A percentile compares a stretch with the other conserved stretches of the same genome.
Evolutionary conservation across 2,113 vertebrate species (phyloP).

Genomic region (Mus musculus): DNA sequence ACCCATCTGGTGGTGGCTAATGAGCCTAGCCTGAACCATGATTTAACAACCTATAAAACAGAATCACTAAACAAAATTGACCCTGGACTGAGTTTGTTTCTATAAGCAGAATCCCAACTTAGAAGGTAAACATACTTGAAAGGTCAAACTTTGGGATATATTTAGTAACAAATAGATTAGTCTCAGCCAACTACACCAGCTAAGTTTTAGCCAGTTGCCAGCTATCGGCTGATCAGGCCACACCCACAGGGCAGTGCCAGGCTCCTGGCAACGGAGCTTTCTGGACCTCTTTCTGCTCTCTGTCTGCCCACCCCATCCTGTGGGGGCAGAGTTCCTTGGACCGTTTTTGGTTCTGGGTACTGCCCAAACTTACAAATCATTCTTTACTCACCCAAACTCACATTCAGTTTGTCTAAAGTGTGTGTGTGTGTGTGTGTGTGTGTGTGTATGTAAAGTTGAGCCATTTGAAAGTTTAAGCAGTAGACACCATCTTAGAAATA

Average conservation of each 20-base stretch:
- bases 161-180: neutral
- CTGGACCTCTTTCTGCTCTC: neutral
- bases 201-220: neutral
- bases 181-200: neutral
- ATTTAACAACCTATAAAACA: neutral
- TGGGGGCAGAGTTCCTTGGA: neutral
- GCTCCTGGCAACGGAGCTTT: neutral
- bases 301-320: neutral
- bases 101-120: neutral
- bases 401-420: neutral
- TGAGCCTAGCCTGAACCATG: neutral
- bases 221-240: neutral
- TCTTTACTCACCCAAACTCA: neutral
- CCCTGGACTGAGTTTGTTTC: neutral
- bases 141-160: neutral
- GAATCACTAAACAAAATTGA: neutral
- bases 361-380: neutral
- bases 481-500: neutral
- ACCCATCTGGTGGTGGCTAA: neutral
- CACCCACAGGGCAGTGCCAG: neutral
- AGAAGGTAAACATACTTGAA: neutral
- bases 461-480: conserved; percentile 6
- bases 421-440: conserved; percentile 20
- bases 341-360: neutral
- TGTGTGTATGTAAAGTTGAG: neutral